Base-by-base conservation (phyloP, 1,140 invertebrate genomes). In the Octopus bimaculoides region DNA sequence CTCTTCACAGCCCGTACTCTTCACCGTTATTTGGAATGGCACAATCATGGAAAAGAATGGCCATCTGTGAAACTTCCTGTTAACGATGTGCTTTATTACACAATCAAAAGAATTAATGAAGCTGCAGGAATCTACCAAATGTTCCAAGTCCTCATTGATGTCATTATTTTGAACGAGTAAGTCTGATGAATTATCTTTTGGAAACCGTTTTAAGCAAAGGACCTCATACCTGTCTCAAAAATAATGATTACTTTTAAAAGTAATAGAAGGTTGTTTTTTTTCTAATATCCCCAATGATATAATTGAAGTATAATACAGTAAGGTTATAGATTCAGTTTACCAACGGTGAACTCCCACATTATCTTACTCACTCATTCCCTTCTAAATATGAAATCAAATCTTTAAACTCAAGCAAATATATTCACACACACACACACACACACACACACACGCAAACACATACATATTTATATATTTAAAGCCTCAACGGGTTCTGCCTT, bases 111-210 rank as follows among this genome's bases (percentile, higher is more conserved):
- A 78, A 86, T 91, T 12, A 92, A 92, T 83, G 90, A 91, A 81
- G 91, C 89, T 0, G 90, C 91, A 3, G 91, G 90, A 26, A 86
- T 85, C 9, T 92, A 92, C 82, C 91, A 92, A 83, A 92, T 92
- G 91, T 91, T 91, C 84, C 86, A 86, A 54, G 82, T 87, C 14
- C 81, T 83, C n/a, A 80, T 80, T 54, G 82, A 83, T 52, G 66
- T 84, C 54, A 81, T 87, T 5, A 71, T 86, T 61, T 80, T 89
- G 61, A 80, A 84, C 78, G 78, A 83, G 88, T 89, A 82, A 84
- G 86, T 85, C 20, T 52, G 26, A 3, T 41, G 26, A 41, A 41
- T 52, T 52, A 4, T 75, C 54, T 56, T 41, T 17, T 20, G 41
- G 5, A 78, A 61, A 20, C 26, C 4, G 9, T 17, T 14, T 17